Evolutionary conservation across 2,113 vertebrate species (phyloP).

Genomic region (Suricata suricatta): DNA sequence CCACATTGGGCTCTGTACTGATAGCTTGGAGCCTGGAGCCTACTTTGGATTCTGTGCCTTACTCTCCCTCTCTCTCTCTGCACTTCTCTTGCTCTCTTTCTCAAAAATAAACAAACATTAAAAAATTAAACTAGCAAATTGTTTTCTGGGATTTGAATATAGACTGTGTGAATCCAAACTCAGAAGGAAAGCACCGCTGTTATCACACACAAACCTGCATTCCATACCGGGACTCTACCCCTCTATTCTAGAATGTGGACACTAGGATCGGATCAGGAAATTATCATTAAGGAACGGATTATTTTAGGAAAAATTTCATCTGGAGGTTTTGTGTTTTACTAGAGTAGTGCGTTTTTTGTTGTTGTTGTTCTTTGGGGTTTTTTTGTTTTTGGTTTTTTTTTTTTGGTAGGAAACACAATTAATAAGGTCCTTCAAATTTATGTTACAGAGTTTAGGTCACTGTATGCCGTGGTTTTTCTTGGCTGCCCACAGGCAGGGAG

Average conservation of each 20-base stretch:
- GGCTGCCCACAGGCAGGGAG: not conserved
- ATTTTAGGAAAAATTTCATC: not conserved
- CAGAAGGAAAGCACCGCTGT: not conserved
- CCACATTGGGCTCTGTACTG: no score
- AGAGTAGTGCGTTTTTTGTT: not conserved
- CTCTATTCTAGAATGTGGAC: not conserved
- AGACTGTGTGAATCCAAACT: not conserved
- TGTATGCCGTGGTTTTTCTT: not conserved
- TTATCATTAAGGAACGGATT: not conserved
- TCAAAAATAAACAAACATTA: no score
- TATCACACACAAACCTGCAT: not conserved
- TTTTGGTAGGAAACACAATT: not conserved
- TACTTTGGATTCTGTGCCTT: no score
- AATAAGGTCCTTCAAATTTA: not conserved
- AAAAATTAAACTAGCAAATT: not conserved
- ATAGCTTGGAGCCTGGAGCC: no score
- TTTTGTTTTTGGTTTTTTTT: not conserved
- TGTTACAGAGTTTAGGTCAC: slow-evolving; percentile 6
- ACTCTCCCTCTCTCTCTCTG: no score
- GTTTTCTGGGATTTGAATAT: not conserved
- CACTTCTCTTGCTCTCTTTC: no score
- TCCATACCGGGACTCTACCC: not conserved
- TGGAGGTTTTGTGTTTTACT: slow-evolving; percentile 18
- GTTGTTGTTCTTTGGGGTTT: no score
- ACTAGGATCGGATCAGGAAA: not conserved